These are phyloP conservation scores for Noturus placidus DNA, from an alignment of 2,113 vertebrate species.

Conservation along the genomic window DNA sequence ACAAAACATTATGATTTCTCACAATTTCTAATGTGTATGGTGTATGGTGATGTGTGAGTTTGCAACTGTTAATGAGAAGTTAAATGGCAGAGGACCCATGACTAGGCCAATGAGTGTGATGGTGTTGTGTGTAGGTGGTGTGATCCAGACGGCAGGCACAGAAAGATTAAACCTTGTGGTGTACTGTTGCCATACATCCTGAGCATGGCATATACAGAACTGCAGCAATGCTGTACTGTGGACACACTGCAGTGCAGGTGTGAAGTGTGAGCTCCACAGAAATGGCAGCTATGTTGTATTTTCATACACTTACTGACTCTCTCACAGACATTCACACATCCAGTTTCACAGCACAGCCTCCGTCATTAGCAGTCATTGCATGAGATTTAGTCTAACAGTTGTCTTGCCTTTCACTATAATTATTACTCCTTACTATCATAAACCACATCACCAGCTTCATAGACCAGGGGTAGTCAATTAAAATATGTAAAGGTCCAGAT, in stretches of 20 bases:
- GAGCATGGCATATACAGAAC: not conserved
- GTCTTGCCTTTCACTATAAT: not conserved
- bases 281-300: not conserved
- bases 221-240: not conserved
- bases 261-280: not conserved
- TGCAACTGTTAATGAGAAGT: constrained; percentile 4
- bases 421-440: not conserved
- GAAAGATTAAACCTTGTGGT: not conserved
- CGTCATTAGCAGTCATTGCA: not conserved
- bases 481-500: not conserved
- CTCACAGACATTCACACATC: constrained; percentile 17
- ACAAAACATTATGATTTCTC: not conserved
- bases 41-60: constrained; percentile 7
- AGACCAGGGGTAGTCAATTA: not conserved
- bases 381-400: not conserved
- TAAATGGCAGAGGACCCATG: not conserved
- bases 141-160: not conserved
- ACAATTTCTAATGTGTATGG: not conserved
- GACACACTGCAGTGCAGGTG: constrained; percentile 19
- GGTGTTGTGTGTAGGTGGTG: constrained; percentile 22
- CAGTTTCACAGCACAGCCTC: not conserved
- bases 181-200: constrained; percentile 5
- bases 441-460: not conserved
- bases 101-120: not conserved
- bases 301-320: not conserved